Evolutionary conservation across 64 coral and sea anemone species (phyloP), one percentile per base, ranked within the genome.

Genomic region (Stichodactyla mertensii): DNA sequence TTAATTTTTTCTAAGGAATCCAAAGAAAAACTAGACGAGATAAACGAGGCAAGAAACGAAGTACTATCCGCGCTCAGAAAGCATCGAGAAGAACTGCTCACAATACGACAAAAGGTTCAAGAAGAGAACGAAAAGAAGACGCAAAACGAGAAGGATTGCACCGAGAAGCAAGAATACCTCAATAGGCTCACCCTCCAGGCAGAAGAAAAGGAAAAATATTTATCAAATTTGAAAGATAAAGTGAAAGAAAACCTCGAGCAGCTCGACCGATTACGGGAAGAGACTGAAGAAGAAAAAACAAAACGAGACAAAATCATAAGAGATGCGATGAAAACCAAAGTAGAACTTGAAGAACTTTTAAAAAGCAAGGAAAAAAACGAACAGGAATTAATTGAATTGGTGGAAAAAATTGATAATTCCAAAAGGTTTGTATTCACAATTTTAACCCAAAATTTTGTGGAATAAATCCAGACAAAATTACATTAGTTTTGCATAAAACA

Each of bases 21-120:
- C 6, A 61, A 74, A 45, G 78, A 89, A 16, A 95, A 89, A 80
- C 54, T 95, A 9, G 56, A 62, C 15, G 93, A 95, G 69, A 61
- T 95, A 64, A 88, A 92, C 77, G 69, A 95, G 6, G 87, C 93
- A 31, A 86, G 93, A 71, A 95, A 95, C 80, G 84, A 95, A 80
- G 84, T 86, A 13, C 69, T 95, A 36, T 51, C 78, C 0, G 87
- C 93, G 10, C 58, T 95, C 12, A 89, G 88, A 61, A 92, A 88
- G 82, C 89, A 95, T 52, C 87, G 93, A 9, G 93, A 89, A 71
- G 93, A 89, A 55, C 85, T 95, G 14, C 61, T 77, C 16, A 51
- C 28, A 55, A 88, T 89, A 16, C 77, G 93, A 86, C 84, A 77
- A 9, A 92, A 59, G 55, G 86, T 86, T 23, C 87, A 89, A 82